Evolutionary conservation across 2,888 invertebrate genomes (phyloP).

Genomic region (Meiosimyza decipiens): DNA sequence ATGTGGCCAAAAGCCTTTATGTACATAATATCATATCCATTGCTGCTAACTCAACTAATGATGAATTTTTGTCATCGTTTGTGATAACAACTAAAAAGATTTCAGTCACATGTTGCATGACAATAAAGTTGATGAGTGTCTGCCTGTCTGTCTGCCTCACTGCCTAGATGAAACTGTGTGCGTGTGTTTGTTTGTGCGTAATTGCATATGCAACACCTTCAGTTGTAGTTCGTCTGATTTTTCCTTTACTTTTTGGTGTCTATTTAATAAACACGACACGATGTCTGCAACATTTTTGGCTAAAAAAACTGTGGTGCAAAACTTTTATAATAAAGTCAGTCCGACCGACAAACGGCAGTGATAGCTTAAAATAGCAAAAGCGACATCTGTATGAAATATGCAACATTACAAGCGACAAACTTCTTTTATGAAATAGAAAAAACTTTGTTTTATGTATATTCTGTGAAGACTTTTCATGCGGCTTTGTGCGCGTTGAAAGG

Average conservation of each 20-base stretch:
- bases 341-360: neutral
- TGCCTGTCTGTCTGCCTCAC: too few relatives aligned
- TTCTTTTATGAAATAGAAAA: too few relatives aligned
- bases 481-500: too few relatives aligned
- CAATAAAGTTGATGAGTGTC: slow-evolving; percentile 25
- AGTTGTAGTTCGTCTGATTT: neutral
- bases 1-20: too few relatives aligned
- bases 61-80: neutral
- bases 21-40: too few relatives aligned
- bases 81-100: slow-evolving; percentile 10
- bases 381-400: too few relatives aligned
- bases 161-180: neutral
- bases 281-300: slow-evolving; percentile 14
- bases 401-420: too few relatives aligned
- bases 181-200: neutral
- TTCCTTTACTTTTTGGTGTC: neutral
- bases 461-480: too few relatives aligned
- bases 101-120: slow-evolving; percentile 32
- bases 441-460: too few relatives aligned
- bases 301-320: slow-evolving; percentile 8
- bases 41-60: too few relatives aligned
- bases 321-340: slow-evolving; percentile 34
- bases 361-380: too few relatives aligned
- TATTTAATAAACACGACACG: slow-evolving; percentile 29
- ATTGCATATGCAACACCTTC: neutral